Evolutionary conservation across 2,113 vertebrate species (phyloP).

Genomic region (Pipa parva): DNA sequence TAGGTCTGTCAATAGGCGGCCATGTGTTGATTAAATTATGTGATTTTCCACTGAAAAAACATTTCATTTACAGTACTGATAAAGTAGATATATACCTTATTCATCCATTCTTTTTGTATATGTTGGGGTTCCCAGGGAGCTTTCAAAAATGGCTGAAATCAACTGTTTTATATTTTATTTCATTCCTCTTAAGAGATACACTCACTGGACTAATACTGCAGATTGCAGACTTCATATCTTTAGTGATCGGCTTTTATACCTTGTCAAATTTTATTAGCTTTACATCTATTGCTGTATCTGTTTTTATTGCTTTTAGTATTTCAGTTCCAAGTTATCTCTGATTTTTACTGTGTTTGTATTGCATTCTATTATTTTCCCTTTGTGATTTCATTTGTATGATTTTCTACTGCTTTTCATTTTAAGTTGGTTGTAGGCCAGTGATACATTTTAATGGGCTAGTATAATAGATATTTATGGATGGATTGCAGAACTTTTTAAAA

Average conservation of each 20-base stretch:
- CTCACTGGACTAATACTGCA: background rate
- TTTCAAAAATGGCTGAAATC: background rate
- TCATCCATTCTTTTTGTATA: no score
- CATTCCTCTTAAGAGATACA: background rate
- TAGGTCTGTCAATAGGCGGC: no score
- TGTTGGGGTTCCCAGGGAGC: no score
- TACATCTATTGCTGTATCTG: background rate
- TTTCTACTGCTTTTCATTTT: background rate
- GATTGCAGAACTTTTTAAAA: background rate
- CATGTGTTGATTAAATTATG: no score
- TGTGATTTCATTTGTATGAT: background rate
- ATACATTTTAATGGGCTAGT: background rate
- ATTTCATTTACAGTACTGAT: no score
- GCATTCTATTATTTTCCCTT: background rate
- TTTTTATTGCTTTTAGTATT: conserved; percentile 10
- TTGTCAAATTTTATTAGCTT: conserved; percentile 6
- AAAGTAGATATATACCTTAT: no score
- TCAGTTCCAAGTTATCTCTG: background rate
- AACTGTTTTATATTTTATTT: background rate
- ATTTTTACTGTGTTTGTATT: background rate
- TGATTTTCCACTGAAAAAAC: no score
- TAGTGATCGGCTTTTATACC: conserved; percentile 1
- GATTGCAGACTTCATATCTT: conserved; percentile 9
- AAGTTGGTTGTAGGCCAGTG: background rate
- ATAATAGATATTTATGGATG: background rate